Base-by-base conservation (phyloP, 1,140 invertebrate genomes). In the Brachionus angularis region DNA sequence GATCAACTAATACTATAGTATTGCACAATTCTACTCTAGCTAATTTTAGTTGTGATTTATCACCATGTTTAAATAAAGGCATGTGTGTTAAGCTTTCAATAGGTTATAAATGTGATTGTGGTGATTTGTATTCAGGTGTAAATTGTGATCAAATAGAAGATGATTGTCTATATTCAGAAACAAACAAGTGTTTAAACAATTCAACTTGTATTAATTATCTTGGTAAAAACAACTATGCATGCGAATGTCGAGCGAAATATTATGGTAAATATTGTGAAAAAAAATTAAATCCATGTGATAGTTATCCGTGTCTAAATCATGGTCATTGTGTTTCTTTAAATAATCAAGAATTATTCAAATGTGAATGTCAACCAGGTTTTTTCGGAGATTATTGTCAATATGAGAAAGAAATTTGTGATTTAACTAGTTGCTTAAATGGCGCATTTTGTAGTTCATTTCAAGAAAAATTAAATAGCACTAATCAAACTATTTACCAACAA, bases 131-230 rank as follows among this genome's bases (percentile, higher is more conserved):
- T 27, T 23, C 14, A 34, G 62, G 62, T 14, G 23, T 0, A 31
- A 29, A 47, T 34, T 67, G 62, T 36, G 42, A 67, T 5, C 8
- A 29, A 12, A 42, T 47, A 67, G 62, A 67, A 46, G 62, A 67
- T 67, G 62, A 67, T 36, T 67, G 62, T 47, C 23, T 8, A 18
- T 1, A n/a, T 2, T n/a, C n/a, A n/a, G 18, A 31, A 23, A 47
- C 5, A 3, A 67, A 67, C 36, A 3, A 8, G 2, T 67, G 62
- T 14, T 14, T 50, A 12, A 46, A 46, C 16, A 50, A 50, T 33
- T 67, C 62, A 29, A 50, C 62, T 49, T 67, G 62, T 12, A 67
- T 50, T 16, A 50, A 67, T 33, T 50, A 47, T 46, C 29, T 67
- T 10, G 62, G 62, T 2, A 31, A 14, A 10, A 42, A 42, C 21